These are phyloP conservation scores for Gallinago paraguaiae DNA, from an alignment of 2,113 vertebrate genomes.

Conservation along the genomic window DNA sequence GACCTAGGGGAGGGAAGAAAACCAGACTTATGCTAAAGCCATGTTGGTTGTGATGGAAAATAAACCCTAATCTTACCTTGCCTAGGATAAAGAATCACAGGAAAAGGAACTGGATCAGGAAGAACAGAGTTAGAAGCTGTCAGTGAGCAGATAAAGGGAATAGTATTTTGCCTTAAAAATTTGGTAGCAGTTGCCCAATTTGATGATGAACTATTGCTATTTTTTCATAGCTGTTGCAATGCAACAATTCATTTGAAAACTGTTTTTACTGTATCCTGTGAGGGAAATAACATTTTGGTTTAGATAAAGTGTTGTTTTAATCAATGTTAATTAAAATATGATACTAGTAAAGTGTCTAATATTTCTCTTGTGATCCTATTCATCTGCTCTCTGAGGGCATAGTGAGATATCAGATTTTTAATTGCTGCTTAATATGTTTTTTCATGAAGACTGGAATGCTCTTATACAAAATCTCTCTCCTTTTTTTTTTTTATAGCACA, in stretches of 20 bases:
- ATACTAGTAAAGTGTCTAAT: not conserved
- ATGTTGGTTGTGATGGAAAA: not conserved
- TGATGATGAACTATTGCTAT: not conserved
- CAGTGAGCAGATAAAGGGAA: not conserved
- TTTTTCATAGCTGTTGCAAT: not conserved
- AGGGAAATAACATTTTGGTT: not conserved
- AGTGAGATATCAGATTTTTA: constrained; percentile 11
- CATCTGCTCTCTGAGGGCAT: constrained; percentile 8
- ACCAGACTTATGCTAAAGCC: not conserved
- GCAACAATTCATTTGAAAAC: not conserved
- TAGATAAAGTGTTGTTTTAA: constrained; percentile 18
- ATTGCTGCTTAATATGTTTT: constrained; percentile 12
- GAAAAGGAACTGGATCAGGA: not conserved
- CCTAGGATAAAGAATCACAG: not conserved
- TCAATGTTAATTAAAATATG: constrained; percentile 45
- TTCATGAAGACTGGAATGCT: not conserved
- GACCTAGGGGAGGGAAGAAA: not conserved
- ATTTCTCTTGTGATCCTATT: constrained; percentile 15
- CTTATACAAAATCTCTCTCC: not conserved
- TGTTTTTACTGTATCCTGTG: not conserved
- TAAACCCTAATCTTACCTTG: not conserved
- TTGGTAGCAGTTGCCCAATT: not conserved
- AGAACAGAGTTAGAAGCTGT: not conserved
- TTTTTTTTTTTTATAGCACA: not conserved
- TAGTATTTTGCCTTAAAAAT: not conserved